These are phyloP conservation scores for Drosophila sechellia DNA, from an alignment of 1,140 invertebrate genomes.

Conservation along the genomic window DNA sequence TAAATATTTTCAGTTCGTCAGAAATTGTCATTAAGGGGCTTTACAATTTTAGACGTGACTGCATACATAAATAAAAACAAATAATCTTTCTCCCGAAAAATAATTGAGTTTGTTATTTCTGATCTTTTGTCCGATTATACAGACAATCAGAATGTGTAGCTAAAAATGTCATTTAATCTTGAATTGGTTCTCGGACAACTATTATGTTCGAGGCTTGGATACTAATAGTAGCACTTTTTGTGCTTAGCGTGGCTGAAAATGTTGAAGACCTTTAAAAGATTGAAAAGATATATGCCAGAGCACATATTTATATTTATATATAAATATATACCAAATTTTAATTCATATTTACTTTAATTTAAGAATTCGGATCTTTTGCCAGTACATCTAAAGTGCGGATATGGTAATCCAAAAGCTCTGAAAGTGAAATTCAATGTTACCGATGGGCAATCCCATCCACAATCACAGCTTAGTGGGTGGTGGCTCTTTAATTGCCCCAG, in stretches of 20 bases:
- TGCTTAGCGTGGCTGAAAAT: not conserved
- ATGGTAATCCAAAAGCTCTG: not conserved
- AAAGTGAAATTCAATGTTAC: not conserved
- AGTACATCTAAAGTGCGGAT: not conserved
- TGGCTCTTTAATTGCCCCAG: slow-evolving; percentile 3
- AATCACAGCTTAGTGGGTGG: not conserved
- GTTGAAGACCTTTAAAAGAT: not conserved
- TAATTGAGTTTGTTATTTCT: too few relatives aligned
- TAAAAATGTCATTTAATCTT: too few relatives aligned
- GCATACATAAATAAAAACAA: not conserved
- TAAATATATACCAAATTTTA: not conserved
- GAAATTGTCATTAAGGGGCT: too few relatives aligned
- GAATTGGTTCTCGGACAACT: not conserved
- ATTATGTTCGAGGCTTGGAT: not conserved
- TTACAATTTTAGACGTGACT: not conserved
- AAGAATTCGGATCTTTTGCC: not conserved
- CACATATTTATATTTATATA: not conserved
- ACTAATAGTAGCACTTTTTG: not conserved
- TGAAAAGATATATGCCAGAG: not conserved
- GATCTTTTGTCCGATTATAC: too few relatives aligned
- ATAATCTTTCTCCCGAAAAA: too few relatives aligned
- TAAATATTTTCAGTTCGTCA: not conserved
- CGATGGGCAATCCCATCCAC: not conserved
- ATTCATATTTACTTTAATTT: too few relatives aligned
- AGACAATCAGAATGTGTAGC: too few relatives aligned